Conservation (phyloP, 2,113 vertebrate genomes). For the Osmerus mordax region DNA sequence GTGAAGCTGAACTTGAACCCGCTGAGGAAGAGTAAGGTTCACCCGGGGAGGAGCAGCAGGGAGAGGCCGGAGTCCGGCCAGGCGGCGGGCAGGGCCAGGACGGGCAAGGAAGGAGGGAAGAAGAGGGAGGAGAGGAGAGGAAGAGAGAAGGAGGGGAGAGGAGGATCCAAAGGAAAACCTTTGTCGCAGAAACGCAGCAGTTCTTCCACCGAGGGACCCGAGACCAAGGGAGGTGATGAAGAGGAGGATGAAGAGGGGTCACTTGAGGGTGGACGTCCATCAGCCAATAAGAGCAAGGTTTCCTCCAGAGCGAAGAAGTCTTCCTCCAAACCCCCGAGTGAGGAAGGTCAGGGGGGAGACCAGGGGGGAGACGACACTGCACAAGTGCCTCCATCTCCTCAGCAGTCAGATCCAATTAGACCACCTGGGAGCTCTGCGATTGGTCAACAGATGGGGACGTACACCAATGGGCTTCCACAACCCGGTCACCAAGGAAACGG, state of each 20-base stretch:
- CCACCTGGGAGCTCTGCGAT: neutral
- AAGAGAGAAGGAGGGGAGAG: neutral
- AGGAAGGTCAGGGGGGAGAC: conserved; percentile 6
- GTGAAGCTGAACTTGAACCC: conserved; percentile 80
- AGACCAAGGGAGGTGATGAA: neutral
- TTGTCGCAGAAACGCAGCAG: neutral
- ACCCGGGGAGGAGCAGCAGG: conserved; percentile 57
- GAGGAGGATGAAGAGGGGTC: conserved; percentile 10
- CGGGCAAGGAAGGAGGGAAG: conserved; percentile 13
- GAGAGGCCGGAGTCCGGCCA: conserved; percentile 35
- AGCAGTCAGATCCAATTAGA: neutral
- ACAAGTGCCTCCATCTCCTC: neutral
- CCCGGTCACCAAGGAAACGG: conserved; percentile 31
- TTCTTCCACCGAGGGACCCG: conserved; percentile 19
- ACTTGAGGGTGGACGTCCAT: neutral
- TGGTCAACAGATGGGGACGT: neutral
- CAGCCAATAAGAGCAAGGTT: conserved; percentile 1
- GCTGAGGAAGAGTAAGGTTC: conserved; percentile 71
- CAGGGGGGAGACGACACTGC: neutral
- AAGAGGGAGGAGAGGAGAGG: conserved; percentile 10
- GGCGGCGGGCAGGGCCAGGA: neutral
- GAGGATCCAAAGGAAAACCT: neutral
- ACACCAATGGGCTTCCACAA: neutral
- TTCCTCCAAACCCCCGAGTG: conserved; percentile 1
- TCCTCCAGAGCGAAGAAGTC: conserved; percentile 18